Evolutionary conservation across 2,888 invertebrate genomes (phyloP).

Genomic region (Lasioglossum figueresi): DNA sequence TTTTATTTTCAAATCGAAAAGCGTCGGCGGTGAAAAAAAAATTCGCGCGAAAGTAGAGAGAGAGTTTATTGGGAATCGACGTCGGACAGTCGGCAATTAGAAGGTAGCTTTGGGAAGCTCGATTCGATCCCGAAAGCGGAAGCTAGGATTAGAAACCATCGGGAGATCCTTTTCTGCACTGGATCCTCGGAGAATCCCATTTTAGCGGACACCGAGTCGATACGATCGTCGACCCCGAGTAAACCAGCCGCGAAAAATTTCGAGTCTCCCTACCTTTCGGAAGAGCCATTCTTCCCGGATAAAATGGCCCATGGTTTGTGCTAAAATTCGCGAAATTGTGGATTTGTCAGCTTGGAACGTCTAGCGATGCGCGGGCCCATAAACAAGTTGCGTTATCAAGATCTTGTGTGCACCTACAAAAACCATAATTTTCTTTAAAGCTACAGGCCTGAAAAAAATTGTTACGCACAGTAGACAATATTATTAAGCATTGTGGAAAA

Average conservation of each 20-base stretch:
- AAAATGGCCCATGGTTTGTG: neutral
- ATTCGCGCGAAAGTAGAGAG: neutral
- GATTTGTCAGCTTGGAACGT: neutral
- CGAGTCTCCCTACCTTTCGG: neutral
- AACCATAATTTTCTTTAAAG: neutral
- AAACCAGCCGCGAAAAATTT: conserved; percentile 13
- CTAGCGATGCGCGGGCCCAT: no score
- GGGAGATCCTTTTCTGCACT: neutral
- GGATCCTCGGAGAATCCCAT: neutral
- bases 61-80: conserved; percentile 9
- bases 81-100: conserved; percentile 7
- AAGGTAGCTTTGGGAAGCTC: neutral
- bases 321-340: neutral
- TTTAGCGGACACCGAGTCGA: neutral
- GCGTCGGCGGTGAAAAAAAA: neutral
- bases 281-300: neutral
- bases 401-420: neutral
- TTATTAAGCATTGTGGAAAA: neutral
- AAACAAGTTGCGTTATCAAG: no score
- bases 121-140: neutral
- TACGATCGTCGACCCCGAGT: neutral
- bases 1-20: neutral
- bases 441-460: neutral
- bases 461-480: neutral
- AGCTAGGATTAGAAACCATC: conserved; percentile 2